These are phyloP conservation scores for Neopipo cinnamomea DNA, from an alignment of 2,113 vertebrate genomes.

Conservation along the genomic window DNA sequence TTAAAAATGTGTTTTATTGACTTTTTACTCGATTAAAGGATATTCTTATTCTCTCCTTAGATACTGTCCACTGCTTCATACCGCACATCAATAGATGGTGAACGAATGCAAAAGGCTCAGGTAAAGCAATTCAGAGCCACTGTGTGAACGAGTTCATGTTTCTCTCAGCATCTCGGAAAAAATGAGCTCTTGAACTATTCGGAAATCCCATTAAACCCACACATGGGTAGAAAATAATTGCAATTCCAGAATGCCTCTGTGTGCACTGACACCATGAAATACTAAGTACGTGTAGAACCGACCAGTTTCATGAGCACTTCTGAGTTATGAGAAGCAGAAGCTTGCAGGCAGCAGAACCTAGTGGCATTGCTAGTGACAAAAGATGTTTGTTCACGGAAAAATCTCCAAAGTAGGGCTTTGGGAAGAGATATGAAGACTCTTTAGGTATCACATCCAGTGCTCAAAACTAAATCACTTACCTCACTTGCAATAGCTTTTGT, in stretches of 20 bases:
- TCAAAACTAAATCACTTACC: not conserved
- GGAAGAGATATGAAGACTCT: not conserved
- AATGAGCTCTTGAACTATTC: not conserved
- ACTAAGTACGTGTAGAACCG: not conserved
- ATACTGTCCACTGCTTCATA: not conserved
- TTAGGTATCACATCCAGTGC: not conserved
- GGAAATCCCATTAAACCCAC: conserved; percentile 46
- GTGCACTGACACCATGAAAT: not conserved
- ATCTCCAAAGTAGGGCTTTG: not conserved
- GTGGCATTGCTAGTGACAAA: not conserved
- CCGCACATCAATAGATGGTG: not conserved
- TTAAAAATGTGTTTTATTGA: conserved; percentile 47
- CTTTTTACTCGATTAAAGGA: conserved; percentile 39
- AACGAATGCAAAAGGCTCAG: not conserved
- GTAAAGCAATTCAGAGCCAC: not conserved
- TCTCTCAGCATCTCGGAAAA: conserved; percentile 27
- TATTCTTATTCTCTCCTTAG: conserved; percentile 34
- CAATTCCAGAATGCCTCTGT: not conserved
- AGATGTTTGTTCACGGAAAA: not conserved
- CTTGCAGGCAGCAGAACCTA: not conserved
- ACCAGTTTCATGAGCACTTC: not conserved
- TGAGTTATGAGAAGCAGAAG: not conserved
- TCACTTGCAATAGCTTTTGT: not conserved
- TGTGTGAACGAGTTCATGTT: not conserved
- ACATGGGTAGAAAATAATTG: conserved; percentile 3